Evolutionary conservation across 2,797 vertebrate species (phyloP), one percentile per base, ranked within the genome.

Genomic region (Galago senegalensis): DNA sequence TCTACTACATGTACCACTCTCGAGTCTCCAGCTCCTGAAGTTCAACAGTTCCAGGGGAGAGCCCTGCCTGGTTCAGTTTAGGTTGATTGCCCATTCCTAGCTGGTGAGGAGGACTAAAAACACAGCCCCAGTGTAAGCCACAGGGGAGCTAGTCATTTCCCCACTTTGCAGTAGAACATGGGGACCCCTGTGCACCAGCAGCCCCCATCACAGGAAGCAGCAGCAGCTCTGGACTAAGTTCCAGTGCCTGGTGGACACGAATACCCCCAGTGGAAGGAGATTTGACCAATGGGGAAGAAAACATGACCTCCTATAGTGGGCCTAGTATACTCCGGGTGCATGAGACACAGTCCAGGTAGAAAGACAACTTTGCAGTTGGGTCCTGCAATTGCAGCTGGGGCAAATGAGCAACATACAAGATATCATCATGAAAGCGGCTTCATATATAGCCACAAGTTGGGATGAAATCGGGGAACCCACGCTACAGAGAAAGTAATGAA

Each of bases 31-130:
- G 18, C 0, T 12, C 56, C 17, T 21, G 31, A 65, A 49, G 53
- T 67, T 96, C 20, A 94, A 82, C 63, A 73, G 12, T 76, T 72
- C 60, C 37, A 43, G 86, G 58, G 56, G 85, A 82, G 31, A 87
- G 5, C 5, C 56, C 49, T 80, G 65, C 58, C 34, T 80, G 70
- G 31, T 27, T 93, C 40, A 75, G 13, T 72, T 73, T 80, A 61
- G 13, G 25, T 43, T 34, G 27, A 25, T 72, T 11, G 31, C 18
- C 49, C 12, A 9, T 83, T 58, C 21, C 53, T 83, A 31, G 23
- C 31, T 25, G 60, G 29, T 56, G 63, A 65, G 27, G 20, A 73
- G n/a, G 46, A 77, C 56, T 70, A 43, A 83, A 92, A 40, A 23
- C 46, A 76, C 37, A 11, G 34, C 67, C 63, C 60, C 0, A 1